Conservation (phyloP, 2,797 vertebrate species). For the Myioborus miniatus region DNA sequence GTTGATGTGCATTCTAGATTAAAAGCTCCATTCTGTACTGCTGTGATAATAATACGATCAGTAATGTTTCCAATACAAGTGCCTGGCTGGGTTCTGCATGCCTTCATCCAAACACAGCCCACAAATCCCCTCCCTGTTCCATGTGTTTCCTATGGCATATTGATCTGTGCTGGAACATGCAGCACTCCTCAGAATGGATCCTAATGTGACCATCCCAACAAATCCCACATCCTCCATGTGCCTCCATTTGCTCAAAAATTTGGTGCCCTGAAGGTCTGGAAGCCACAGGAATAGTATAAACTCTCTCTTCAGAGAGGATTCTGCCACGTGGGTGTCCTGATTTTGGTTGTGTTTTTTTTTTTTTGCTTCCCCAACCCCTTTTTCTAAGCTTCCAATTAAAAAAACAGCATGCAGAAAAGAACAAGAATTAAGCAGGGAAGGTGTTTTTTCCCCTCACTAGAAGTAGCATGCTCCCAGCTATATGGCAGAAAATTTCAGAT, state of each 20-base stretch:
- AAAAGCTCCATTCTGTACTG: background rate
- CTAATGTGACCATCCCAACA: background rate
- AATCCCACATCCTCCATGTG: background rate
- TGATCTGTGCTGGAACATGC: background rate
- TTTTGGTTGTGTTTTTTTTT: background rate
- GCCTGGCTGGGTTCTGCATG: background rate
- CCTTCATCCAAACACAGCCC: background rate
- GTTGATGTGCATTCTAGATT: background rate
- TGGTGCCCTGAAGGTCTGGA: background rate
- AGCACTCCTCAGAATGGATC: background rate
- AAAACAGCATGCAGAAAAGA: background rate
- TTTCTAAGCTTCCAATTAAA: background rate
- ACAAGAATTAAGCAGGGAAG: background rate
- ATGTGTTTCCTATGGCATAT: fast-evolving
- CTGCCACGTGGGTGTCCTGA: background rate
- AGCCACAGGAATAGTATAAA: background rate
- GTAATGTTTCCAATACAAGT: background rate
- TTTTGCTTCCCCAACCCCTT: background rate
- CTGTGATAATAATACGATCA: background rate
- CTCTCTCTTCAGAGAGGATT: background rate
- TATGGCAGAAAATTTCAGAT: background rate
- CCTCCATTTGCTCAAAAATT: background rate
- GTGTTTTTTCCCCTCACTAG: background rate
- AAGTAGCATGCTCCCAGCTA: background rate
- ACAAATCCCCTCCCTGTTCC: background rate